Evolutionary conservation across 2,888 invertebrate genomes (phyloP), one percentile per base, ranked within the genome.

Genomic region (Mythimna loreyi): DNA sequence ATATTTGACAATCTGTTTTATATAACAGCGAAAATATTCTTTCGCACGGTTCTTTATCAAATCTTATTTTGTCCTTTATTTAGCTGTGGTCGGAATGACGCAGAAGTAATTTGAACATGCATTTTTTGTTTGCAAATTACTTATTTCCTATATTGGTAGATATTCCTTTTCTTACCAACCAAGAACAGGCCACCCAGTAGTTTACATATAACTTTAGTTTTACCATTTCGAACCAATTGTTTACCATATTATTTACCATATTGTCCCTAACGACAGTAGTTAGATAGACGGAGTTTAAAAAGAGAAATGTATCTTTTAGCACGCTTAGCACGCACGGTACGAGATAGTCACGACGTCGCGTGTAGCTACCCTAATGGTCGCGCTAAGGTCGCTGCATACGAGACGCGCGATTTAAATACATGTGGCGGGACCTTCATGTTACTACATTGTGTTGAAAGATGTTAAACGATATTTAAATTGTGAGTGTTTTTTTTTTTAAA

Each of bases 291-390:
- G 30, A 58, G 58, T 80, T 75, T 72, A 75, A 82, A 82, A 76
- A 75, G 75, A 78, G 80, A 73, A 77, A 74, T 70, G 79, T 77
- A 62, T 71, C 45, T 80, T 79, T 82, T 78, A 81, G 81, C 72
- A 74, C 72, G 71, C 80, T 78, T 80, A 76, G 83, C 83, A 83
- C 81, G 83, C 83, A 84, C 66, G 72, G 45, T 65, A 79, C 76
- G 80, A 83, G 72, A 76, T 75, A 79, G 87, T 85, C 87, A 87
- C 87, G 87, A 87, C 76, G 57, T 72, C 63, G 59, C 78, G 77
- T 84, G 80, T 80, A 79, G 53, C 61, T 71, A 72, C 75, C 78
- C 72, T 85, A 87, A 87, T 85, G 78, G 80, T 61, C 40, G 68
- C 64, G 58, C 67, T 83, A 80, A 82, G 80, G 76, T 66, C 71